Percentiles rank a stretch among this genome's conserved stretches.
These are phyloP conservation scores for Eolophus roseicapilla DNA, from an alignment of 2,113 vertebrate species.

Conservation along the genomic window DNA sequence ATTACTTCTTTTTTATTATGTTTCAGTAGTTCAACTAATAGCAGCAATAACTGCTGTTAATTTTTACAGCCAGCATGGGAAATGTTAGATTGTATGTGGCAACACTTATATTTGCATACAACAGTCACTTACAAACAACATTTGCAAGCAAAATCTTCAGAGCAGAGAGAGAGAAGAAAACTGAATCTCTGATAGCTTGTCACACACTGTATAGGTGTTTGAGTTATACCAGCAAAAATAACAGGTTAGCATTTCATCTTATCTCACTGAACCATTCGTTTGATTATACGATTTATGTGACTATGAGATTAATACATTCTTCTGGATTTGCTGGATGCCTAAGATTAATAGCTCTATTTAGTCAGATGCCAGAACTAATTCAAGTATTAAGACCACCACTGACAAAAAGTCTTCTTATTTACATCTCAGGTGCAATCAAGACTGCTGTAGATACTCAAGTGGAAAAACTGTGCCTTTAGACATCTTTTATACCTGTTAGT, in stretches of 20 bases:
- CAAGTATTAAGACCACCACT: neutral
- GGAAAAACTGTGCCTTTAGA: neutral
- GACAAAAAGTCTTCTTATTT: neutral
- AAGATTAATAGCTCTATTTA: neutral
- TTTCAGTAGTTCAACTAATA: neutral
- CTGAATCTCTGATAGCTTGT: neutral
- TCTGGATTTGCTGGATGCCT: neutral
- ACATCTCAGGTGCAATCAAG: neutral
- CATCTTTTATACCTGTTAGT: neutral
- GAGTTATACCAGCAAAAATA: neutral
- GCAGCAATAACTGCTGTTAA: neutral
- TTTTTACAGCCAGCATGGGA: neutral
- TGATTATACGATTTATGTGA: neutral
- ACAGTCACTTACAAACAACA: neutral
- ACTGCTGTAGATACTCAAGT: neutral
- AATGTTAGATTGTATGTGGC: neutral
- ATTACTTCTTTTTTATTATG: neutral
- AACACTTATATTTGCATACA: neutral
- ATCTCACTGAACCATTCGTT: neutral
- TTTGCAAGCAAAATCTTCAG: neutral
- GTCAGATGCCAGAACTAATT: neutral
- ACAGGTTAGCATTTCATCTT: neutral
- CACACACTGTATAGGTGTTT: neutral
- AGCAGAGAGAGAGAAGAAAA: neutral
- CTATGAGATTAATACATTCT: neutral